Percentiles rank a stretch among this genome's conserved stretches.
Conservation (phyloP, 2,888 invertebrate genomes). For the Agriopis aurantiaria region DNA sequence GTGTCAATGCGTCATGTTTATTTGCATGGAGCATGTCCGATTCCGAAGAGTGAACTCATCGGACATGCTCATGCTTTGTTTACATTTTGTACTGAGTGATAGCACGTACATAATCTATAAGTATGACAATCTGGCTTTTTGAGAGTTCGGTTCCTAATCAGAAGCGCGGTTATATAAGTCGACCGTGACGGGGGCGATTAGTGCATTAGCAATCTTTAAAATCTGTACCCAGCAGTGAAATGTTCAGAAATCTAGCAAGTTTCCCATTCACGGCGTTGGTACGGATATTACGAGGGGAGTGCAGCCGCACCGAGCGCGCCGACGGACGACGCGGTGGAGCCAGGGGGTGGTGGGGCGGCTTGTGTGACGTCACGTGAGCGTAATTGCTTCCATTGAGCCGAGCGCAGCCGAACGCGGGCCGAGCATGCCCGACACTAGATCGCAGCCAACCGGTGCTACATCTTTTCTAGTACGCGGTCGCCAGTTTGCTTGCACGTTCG, state of each 20-base stretch:
- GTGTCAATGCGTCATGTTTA: constrained; percentile 30
- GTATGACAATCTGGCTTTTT: neutral
- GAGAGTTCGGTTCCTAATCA: neutral
- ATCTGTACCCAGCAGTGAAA: constrained; percentile 26
- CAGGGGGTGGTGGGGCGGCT: constrained; percentile 41
- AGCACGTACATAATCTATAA: neutral
- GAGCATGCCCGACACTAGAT: constrained; percentile 67
- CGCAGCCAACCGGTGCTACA: constrained; percentile 79
- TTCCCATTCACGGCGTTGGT: constrained; percentile 35
- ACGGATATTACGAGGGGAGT: constrained; percentile 29
- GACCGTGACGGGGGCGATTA: constrained; percentile 4
- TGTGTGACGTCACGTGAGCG: constrained; percentile 75
- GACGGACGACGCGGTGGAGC: constrained; percentile 21
- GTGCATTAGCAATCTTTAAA: constrained; percentile 15
- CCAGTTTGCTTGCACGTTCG: constrained; percentile 65
- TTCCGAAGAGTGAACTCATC: constrained; percentile 9
- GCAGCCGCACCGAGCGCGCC: constrained; percentile 42
- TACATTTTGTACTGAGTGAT: constrained; percentile 11
- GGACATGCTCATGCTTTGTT: constrained; percentile 17
- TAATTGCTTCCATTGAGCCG: constrained; percentile 75
- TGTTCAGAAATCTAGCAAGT: constrained; percentile 30
- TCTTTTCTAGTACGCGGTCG: constrained; percentile 81
- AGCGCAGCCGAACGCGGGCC: constrained; percentile 65
- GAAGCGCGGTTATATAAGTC: constrained; percentile 4
- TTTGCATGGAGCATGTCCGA: constrained; percentile 20